Percentiles rank a stretch among this genome's conserved stretches.
Evolutionary conservation across 2,113 vertebrate species (phyloP).

Genomic region (Microcebus jonahi): DNA sequence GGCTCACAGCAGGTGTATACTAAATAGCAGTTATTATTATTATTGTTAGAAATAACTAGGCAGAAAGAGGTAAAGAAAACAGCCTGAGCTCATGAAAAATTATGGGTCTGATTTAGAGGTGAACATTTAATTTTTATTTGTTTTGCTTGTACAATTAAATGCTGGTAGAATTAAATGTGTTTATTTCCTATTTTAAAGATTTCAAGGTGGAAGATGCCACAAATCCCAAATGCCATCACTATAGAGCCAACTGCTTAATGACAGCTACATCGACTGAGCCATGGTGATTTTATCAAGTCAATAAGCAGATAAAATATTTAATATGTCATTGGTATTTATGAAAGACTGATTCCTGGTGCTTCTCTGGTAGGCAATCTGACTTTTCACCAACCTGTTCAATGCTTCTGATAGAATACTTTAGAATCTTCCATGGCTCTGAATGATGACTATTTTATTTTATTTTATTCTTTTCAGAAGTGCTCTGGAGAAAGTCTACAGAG

Average conservation of each 20-base stretch:
- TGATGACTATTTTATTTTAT: not conserved
- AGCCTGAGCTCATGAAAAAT: not conserved
- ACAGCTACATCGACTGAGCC: not conserved
- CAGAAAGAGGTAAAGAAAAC: not conserved
- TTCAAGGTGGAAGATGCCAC: not conserved
- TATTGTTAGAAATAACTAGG: not conserved
- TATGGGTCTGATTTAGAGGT: not conserved
- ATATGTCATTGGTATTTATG: not conserved
- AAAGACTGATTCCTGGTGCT: not conserved
- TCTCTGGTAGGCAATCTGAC: not conserved
- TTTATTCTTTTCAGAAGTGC: slow-evolving; percentile 6
- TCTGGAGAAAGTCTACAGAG: not conserved
- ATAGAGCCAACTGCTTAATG: not conserved
- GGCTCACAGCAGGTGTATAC: not conserved
- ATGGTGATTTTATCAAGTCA: not conserved
- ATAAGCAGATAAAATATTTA: not conserved
- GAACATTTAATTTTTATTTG: slow-evolving; percentile 44
- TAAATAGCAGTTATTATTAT: not conserved
- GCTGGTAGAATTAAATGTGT: not conserved
- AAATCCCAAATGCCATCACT: not conserved
- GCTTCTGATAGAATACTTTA: not conserved
- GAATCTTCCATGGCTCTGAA: not conserved
- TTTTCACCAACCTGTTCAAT: not conserved
- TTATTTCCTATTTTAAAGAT: slow-evolving; percentile 36
- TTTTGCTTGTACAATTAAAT: not conserved